Percentiles rank a stretch among this genome's conserved stretches.
These are phyloP conservation scores for Eleutherodactylus coqui DNA, from an alignment of 2,797 vertebrate genomes.

Conservation along the genomic window DNA sequence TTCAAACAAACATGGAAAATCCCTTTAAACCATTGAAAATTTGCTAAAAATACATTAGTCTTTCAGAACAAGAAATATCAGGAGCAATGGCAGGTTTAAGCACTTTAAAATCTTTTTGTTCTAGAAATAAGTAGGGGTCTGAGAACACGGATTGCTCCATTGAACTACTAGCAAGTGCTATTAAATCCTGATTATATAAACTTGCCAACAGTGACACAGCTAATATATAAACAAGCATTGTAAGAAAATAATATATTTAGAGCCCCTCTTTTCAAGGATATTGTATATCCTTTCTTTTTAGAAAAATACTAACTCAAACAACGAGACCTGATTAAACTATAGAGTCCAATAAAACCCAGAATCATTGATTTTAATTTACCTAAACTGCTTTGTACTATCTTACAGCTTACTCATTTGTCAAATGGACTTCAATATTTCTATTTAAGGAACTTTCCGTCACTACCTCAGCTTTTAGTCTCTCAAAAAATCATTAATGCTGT, in stretches of 20 bases:
- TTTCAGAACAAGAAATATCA: too few species aligned
- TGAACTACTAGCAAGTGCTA: too few species aligned
- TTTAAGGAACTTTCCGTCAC: constrained; percentile 64
- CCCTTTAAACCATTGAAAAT: too few species aligned
- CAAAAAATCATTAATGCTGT: constrained; percentile 58
- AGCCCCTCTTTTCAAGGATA: neutral
- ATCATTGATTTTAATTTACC: constrained; percentile 54
- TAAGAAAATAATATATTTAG: neutral
- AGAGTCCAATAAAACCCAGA: constrained; percentile 45
- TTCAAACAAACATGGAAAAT: too few species aligned
- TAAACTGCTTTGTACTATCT: constrained; percentile 60
- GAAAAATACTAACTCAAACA: neutral
- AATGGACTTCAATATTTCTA: constrained; percentile 56
- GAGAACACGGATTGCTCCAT: too few species aligned
- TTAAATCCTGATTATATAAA: neutral
- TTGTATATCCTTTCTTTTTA: neutral
- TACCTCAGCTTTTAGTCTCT: constrained; percentile 56
- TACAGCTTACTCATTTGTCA: constrained; percentile 57
- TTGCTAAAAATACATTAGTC: too few species aligned
- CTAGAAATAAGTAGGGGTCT: too few species aligned
- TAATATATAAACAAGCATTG: neutral
- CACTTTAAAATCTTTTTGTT: too few species aligned
- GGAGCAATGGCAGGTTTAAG: too few species aligned
- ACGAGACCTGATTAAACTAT: constrained; percentile 31
- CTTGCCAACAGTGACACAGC: neutral